Evolutionary conservation across 2,113 vertebrate genomes (phyloP).

Genomic region (Lepus europaeus): DNA sequence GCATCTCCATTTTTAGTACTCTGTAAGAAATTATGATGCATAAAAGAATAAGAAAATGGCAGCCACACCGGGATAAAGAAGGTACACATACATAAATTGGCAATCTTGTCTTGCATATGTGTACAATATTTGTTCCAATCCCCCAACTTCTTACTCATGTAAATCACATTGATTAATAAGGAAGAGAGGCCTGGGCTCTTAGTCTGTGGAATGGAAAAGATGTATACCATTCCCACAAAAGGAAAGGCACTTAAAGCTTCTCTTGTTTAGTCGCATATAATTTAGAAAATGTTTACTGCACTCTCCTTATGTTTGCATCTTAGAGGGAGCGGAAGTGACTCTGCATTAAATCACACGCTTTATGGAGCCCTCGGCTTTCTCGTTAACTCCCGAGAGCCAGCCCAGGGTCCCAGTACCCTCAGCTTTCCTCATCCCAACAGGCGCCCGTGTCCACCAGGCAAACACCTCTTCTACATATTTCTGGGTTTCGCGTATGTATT

Average conservation of each 20-base stretch:
- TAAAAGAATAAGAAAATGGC: background rate
- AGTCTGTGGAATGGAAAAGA: background rate
- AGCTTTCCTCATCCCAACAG: background rate
- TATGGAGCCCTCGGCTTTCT: background rate
- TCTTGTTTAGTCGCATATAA: slow-evolving; percentile 26
- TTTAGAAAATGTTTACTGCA: slow-evolving; percentile 53
- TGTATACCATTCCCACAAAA: background rate
- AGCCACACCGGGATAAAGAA: background rate
- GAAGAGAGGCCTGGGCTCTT: background rate
- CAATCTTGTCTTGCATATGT: background rate
- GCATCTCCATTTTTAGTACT: background rate
- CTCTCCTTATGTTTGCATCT: slow-evolving; percentile 56
- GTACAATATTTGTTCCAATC: background rate
- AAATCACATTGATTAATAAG: background rate
- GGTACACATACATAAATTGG: background rate
- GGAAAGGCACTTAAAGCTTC: background rate
- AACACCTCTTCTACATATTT: background rate
- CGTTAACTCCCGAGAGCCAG: background rate
- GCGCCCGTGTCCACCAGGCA: background rate
- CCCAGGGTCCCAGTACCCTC: background rate
- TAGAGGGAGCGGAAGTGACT: slow-evolving; percentile 10
- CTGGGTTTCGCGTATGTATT: background rate
- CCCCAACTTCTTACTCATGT: background rate
- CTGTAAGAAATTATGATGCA: background rate
- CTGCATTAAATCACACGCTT: slow-evolving; percentile 21